A percentile compares a stretch with the other conserved stretches of the same genome.
Conservation (phyloP, 2,113 vertebrate species). For the Perca schrenkii region DNA sequence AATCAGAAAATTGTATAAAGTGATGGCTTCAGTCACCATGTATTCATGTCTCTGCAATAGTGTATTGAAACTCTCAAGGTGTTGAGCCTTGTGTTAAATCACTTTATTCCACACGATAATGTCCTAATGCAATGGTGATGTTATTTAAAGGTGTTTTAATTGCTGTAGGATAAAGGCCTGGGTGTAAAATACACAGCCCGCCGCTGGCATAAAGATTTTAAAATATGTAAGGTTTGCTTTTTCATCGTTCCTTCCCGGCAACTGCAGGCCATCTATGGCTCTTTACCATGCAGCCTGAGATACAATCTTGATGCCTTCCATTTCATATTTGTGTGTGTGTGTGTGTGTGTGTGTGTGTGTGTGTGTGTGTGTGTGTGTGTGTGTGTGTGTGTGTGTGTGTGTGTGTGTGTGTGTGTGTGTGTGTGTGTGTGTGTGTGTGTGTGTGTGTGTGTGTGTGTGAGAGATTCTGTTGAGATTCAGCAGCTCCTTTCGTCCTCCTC, state of each 20-base stretch:
- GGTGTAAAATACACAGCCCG: no score
- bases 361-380: neutral
- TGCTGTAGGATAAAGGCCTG: no score
- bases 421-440: slow-evolving; percentile 1
- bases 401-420: slow-evolving; percentile 6
- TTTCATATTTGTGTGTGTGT: slow-evolving; percentile 31
- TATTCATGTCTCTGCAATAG: no score
- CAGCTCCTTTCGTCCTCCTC: slow-evolving; percentile 66
- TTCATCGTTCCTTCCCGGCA: neutral
- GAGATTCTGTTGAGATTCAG: slow-evolving; percentile 64
- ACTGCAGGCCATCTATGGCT: neutral
- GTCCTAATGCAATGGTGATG: no score
- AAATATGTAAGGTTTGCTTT: neutral
- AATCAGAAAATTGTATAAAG: no score
- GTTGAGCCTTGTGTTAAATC: no score
- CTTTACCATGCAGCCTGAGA: slow-evolving; percentile 15
- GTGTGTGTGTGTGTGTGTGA: slow-evolving; percentile 3
- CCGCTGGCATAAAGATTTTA: neutral
- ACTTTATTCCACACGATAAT: no score
- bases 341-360: slow-evolving; percentile 7
- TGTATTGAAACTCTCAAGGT: no score
- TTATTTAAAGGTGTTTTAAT: no score
- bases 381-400: slow-evolving; percentile 10
- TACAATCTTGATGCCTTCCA: slow-evolving; percentile 35
- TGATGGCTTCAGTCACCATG: no score